Percentiles rank a stretch among this genome's conserved stretches.
Conservation (phyloP, 2,113 vertebrate species). For the Oplegnathus fasciatus region DNA sequence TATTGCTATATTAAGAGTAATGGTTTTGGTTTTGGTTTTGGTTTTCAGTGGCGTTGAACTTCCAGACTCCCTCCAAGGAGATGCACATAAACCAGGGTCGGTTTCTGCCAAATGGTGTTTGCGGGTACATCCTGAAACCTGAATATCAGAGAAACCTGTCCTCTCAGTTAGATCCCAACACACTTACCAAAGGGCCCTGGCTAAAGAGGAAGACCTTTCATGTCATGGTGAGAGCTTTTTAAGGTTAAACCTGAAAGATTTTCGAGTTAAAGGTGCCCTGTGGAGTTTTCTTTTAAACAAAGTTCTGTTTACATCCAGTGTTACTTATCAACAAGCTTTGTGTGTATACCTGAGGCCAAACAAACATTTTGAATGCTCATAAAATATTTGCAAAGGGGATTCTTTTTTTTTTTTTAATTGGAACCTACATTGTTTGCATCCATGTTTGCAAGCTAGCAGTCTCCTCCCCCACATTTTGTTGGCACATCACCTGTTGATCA, state of each 20-base stretch:
- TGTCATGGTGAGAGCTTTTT: conserved; percentile 86
- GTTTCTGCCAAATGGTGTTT: conserved; percentile 90
- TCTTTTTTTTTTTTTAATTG: too few species aligned
- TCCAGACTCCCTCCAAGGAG: conserved; percentile 92
- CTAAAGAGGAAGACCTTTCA: conserved; percentile 85
- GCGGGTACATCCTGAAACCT: conserved; percentile 94
- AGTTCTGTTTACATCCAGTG: neutral
- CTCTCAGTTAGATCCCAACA: conserved; percentile 89
- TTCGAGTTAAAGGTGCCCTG: neutral
- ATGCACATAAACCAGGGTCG: conserved; percentile 96
- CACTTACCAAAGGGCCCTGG: conserved; percentile 86
- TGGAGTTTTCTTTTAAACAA: neutral
- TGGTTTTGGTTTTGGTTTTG: neutral
- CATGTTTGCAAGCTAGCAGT: too few species aligned
- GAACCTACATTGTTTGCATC: too few species aligned
- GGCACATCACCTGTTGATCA: too few species aligned
- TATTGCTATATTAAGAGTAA: neutral
- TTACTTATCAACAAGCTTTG: neutral
- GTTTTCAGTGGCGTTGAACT: conserved; percentile 93
- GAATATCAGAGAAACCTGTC: conserved; percentile 87
- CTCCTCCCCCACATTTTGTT: too few species aligned
- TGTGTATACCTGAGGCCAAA: too few species aligned
- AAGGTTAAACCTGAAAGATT: neutral
- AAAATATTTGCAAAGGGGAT: too few species aligned
- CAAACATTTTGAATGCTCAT: neutral